phyloP scores from a whole-genome alignment of 2,797 vertebrate genomes.

The Gymnopithys bicolor region DNA sequence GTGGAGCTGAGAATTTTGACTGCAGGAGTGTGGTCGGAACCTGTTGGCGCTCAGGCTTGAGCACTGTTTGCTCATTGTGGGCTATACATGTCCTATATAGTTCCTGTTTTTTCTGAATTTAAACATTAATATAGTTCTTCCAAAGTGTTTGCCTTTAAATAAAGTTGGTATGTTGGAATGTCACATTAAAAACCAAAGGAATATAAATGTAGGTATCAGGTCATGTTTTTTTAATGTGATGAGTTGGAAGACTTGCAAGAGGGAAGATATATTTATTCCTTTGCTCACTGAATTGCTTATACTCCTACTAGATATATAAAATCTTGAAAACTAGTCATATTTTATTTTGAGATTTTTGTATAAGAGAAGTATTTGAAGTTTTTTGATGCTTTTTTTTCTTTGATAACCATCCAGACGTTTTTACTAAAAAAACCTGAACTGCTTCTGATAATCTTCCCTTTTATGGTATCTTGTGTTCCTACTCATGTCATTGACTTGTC shows the following conservation, averaged over 20 bases:
- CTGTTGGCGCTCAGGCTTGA: not conserved
- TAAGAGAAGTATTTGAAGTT: not conserved
- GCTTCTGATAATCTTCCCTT: not conserved
- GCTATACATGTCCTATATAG: fast-evolving
- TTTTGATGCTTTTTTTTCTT: not conserved
- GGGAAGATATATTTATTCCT: not conserved
- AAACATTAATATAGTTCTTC: not conserved
- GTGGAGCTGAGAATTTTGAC: not conserved
- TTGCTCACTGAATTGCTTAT: not conserved
- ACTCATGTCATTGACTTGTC: not conserved
- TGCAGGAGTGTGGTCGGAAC: not conserved
- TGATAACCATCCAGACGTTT: not conserved
- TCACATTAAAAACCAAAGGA: not conserved
- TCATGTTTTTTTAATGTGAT: not conserved
- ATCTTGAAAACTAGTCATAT: not conserved
- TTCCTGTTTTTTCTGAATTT: not conserved
- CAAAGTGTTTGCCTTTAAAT: not conserved
- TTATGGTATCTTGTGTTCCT: not conserved
- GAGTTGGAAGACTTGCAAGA: not conserved
- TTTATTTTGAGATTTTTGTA: constrained; percentile 3
- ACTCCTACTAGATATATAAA: not conserved
- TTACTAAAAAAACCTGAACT: not conserved
- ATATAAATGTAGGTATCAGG: not conserved
- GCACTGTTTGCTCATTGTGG: not conserved
- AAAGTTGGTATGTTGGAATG: not conserved